Percentiles rank a stretch among this genome's conserved stretches.
phyloP scores from a whole-genome alignment of 2,888 invertebrate species.

The Hyposoter didymator region DNA sequence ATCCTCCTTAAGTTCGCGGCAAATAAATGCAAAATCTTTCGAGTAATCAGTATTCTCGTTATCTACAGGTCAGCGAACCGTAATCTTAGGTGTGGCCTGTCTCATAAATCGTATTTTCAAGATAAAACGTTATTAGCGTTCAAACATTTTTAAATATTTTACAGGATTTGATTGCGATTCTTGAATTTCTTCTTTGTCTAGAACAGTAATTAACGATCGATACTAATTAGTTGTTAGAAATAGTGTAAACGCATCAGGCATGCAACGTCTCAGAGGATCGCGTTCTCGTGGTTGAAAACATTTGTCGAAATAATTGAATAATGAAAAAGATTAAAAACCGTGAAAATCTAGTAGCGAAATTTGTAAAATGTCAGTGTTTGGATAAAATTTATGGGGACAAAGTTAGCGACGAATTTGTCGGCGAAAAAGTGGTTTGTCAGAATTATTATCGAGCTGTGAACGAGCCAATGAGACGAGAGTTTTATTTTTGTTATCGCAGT shows the following conservation, averaged over 20 bases:
- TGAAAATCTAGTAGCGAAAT: no score
- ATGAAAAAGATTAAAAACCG: no score
- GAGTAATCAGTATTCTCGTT: not conserved
- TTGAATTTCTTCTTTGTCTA: not conserved
- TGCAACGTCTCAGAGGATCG: no score
- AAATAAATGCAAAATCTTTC: conserved; percentile 17
- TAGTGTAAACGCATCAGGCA: no score
- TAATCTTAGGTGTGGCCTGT: conserved; percentile 45
- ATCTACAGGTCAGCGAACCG: conserved; percentile 3
- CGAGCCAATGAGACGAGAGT: conserved; percentile 1
- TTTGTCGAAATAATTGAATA: no score
- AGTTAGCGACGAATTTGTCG: not conserved
- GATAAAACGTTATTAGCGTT: not conserved
- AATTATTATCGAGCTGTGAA: not conserved
- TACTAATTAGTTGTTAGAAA: no score
- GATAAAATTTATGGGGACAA: not conserved
- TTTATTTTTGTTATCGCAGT: conserved; percentile 6
- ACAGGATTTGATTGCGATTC: not conserved
- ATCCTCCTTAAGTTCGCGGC: not conserved
- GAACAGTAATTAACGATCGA: not conserved
- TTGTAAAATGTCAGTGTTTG: not conserved
- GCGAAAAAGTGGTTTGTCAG: not conserved
- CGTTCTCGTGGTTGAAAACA: no score
- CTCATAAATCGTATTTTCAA: not conserved
- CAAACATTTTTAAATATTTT: not conserved